Conservation (phyloP, 2,888 invertebrate species). For the Drosophila mimica region DNA sequence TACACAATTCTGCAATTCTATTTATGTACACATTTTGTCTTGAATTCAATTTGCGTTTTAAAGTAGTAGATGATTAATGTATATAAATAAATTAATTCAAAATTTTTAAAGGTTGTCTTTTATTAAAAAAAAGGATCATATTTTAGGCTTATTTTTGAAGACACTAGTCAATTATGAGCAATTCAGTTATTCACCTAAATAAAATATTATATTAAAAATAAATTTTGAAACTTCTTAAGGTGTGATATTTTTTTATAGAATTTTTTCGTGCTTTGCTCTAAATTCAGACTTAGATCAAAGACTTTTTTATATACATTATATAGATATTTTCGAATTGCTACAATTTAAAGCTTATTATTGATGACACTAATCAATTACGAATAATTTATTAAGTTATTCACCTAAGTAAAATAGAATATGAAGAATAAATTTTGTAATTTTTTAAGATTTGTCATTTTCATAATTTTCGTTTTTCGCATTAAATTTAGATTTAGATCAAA, state of each 20-base stretch:
- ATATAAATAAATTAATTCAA: not conserved
- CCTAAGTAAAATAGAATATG: not conserved
- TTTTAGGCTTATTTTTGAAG: rapidly evolving
- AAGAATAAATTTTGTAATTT: not conserved
- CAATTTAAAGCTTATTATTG: too few species aligned
- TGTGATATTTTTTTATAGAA: too few species aligned
- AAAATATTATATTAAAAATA: too few species aligned
- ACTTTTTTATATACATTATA: too few species aligned
- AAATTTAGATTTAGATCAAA: not conserved
- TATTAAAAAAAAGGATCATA: too few species aligned
- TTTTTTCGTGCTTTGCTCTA: too few species aligned
- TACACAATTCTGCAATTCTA: not conserved
- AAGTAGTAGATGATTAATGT: not conserved
- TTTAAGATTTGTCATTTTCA: not conserved
- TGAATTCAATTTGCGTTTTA: not conserved
- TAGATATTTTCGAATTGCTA: too few species aligned
- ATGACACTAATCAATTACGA: not conserved
- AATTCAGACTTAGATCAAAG: too few species aligned
- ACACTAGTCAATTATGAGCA: not conserved
- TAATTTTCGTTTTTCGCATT: not conserved
- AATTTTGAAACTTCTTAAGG: too few species aligned
- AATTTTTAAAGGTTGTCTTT: too few species aligned
- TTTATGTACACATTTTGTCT: not conserved
- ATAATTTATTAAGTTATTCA: not conserved
- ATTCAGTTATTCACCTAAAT: too few species aligned